Evolutionary conservation across 2,888 invertebrate genomes (phyloP), one percentile per base, ranked within the genome.

Genomic region (Chouioia cunea): DNA sequence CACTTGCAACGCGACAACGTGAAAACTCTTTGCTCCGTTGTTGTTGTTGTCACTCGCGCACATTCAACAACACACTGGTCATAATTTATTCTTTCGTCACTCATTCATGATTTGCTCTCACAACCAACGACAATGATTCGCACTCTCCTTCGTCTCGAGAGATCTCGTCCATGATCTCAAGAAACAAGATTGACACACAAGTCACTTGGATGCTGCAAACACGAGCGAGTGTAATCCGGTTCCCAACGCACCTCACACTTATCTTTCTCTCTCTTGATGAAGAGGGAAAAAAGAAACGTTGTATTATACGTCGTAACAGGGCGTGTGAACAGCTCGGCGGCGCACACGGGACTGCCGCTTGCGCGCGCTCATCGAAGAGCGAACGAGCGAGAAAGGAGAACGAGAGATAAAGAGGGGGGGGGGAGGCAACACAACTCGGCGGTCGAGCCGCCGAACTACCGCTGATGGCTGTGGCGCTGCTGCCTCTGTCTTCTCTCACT

Each of bases 331-430:
- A 63, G 71, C 59, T 62, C 73, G 68, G 48, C 65, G 68, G 71
- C 73, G 50, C 73, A 71, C 68, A 60, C 70, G 73, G 71, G 71
- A 73, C 73, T 73, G 70, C 60, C 47, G 52, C 52, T 27, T 36
- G 46, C 47, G 23, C n/a, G n/a, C n/a, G n/a, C n/a, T n/a, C n/a
- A n/a, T n/a, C n/a, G n/a, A n/a, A n/a, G n/a, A n/a, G n/a, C n/a
- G 53, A 53, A 47, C 60, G 62, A 62, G 27, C 27, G 27, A 4
- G 27, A 27, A 27, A 27, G 27, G 27, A 27, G n/a, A n/a, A n/a
- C n/a, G n/a, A n/a, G n/a, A n/a, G n/a, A n/a, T n/a, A n/a, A n/a
- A n/a, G n/a, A n/a, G n/a, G n/a, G n/a, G n/a, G 27, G 27, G 27
- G 27, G 15, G 44, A 53, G 27, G 15, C 12, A 6, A 44, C 47